phyloP scores from a whole-genome alignment of 2,797 vertebrate genomes.

The Clarias fuscus region DNA sequence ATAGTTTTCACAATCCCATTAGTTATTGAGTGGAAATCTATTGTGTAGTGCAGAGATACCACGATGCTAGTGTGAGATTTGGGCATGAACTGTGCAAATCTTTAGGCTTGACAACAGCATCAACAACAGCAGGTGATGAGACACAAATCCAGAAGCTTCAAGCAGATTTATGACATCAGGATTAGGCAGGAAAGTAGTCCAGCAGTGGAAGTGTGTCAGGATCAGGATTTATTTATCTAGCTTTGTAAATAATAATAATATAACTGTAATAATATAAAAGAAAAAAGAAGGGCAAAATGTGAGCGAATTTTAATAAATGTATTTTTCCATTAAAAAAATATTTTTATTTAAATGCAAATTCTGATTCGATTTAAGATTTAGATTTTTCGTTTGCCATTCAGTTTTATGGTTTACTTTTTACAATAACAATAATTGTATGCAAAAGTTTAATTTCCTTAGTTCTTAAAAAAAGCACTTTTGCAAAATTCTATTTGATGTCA shows the following conservation, averaged over 20 bases:
- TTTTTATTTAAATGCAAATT: background rate
- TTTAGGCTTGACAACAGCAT: background rate
- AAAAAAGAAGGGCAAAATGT: no score
- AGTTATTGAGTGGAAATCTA: background rate
- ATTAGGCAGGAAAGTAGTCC: background rate
- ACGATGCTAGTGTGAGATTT: no score
- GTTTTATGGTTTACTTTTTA: background rate
- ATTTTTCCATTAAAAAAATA: background rate
- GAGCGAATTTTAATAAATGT: no score
- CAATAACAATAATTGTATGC: background rate
- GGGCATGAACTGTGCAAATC: background rate
- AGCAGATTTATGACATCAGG: background rate
- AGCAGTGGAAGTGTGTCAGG: background rate
- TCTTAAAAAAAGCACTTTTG: background rate
- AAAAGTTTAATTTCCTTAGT: background rate
- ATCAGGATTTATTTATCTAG: background rate
- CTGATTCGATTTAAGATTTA: background rate
- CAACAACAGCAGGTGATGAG: background rate
- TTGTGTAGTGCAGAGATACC: background rate
- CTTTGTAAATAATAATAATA: background rate
- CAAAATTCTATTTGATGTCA: background rate
- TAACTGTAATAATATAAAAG: no score
- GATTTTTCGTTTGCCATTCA: background rate
- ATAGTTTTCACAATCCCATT: background rate
- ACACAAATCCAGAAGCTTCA: background rate